Base-by-base conservation (phyloP, 1,140 invertebrate species). In the Drosophila watanabei region DNA sequence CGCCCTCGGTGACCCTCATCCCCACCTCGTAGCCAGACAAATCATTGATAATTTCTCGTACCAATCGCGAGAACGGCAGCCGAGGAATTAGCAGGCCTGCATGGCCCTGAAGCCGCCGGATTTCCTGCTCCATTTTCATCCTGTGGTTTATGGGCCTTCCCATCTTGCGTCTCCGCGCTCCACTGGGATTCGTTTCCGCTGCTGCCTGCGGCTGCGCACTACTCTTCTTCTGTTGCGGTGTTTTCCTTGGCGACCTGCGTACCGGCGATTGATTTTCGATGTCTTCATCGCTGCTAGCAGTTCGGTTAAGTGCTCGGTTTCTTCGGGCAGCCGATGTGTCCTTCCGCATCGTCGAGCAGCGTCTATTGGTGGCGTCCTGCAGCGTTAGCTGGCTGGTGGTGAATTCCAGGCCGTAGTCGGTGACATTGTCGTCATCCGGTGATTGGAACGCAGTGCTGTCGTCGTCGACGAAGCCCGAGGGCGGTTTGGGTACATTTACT, bases 391-490 rank as follows among this genome's bases (percentile, higher is more conserved):
- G 54, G 35, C 20, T 57, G 20, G 9, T 39, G 14, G 54, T 57
- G 9, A 57, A 57, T 57, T 57, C 54, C 6, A 57, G 14, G 35
- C 54, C 54, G 16, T 57, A 57, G 20, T 57, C 54, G 2, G 54
- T 57, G 33, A 8, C 35, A 28, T 48, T n/a, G 14, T 56, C 54
- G 18, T 33, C 2, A 5, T 57, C 54, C 11, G 54, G 14, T 5
- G 54, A 57, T 24, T 37, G 20, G 1, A 16, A 39, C 5, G 54
- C 20, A 16, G 20, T 11, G 54, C 5, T 28, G 20, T 57, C 35
- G 20, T 57, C 54, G 20, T 24, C 35, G 1, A 57, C 35, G 20
- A n/a, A 24, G 9, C 9, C 14, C 14, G 24, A 2, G 11, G 54
- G 2, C 0, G 52, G 0, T 20, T 37, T 37, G 13, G 32, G 6